A percentile compares a stretch with the other conserved stretches of the same genome.
phyloP scores from a whole-genome alignment of 2,797 vertebrate genomes.

The Sebastes melanostomus region DNA sequence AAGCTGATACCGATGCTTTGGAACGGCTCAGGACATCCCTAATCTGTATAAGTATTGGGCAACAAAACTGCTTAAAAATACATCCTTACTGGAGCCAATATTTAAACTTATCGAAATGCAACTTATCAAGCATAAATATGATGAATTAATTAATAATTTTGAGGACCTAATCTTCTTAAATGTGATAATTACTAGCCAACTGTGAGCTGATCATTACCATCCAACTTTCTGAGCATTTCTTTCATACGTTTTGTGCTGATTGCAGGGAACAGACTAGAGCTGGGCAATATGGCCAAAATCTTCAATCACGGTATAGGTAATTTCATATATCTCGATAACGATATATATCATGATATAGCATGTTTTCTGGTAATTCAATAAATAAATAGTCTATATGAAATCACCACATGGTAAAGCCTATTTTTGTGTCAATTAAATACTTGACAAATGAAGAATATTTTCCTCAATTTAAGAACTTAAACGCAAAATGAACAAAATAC shows the following conservation, averaged over 20 bases:
- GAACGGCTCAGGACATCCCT: not conserved
- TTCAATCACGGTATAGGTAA: too few relatives aligned
- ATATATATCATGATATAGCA: too few relatives aligned
- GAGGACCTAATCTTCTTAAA: not conserved
- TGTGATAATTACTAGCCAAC: not conserved
- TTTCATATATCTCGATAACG: too few relatives aligned
- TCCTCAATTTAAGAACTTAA: too few relatives aligned
- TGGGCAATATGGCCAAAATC: too few relatives aligned
- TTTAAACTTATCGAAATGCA: not conserved
- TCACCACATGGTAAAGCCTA: too few relatives aligned
- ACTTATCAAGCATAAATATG: not conserved
- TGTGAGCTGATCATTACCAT: not conserved
- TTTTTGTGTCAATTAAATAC: too few relatives aligned
- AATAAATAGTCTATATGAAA: too few relatives aligned
- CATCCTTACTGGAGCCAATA: not conserved
- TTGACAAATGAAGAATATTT: too few relatives aligned
- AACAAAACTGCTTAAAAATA: not conserved
- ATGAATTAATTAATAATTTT: not conserved
- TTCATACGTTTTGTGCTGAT: not conserved
- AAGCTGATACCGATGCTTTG: not conserved
- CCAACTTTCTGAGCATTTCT: not conserved
- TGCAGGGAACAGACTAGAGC: not conserved
- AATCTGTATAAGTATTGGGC: not conserved
- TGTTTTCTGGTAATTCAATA: too few relatives aligned
- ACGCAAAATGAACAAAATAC: too few relatives aligned